Base-by-base conservation (phyloP, 2,888 invertebrate genomes). In the Phlogophora meticulosa region DNA sequence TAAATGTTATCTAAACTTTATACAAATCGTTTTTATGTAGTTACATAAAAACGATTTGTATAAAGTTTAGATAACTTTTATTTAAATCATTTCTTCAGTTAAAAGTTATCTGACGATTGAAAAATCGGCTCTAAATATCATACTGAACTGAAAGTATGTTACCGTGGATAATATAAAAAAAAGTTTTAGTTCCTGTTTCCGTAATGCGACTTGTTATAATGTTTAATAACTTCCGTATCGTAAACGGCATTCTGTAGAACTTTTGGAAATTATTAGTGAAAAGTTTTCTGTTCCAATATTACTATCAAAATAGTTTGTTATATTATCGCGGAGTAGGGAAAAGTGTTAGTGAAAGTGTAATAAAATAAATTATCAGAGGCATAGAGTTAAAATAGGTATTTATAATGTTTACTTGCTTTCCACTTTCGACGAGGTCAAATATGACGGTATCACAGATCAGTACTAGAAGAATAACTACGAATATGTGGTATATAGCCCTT, bases 401-500 rank as follows among this genome's bases (percentile, higher is more conserved):
- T 56, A 65, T 72, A 80, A 70, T 60, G 69, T 85, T 85, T 90
- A 93, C 97, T 97, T 96, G 98, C 98, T 96, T 96, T 91, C 97
- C 98, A 72, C 96, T 96, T 73, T 97, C 97, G 64, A 98, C 93
- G 83, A 97, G 96, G 87, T 98, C 98, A 84, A 97, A 96, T 13
- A 97, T 95, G 22, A 97, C 94, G 7, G 97, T 97, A 84, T 98
- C 97, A 63, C 98, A 92, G 57, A 98, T 96, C 74, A 98, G 94
- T 40, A 97, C 94, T 59, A 98, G 94, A 40, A 98, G 94, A 77
- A 97, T 97, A 20, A 97, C 97, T 52, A 97, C 96, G 91, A 98
- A 98, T 77, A 98, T 97, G 88, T 98, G 97, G 90, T 98, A 98
- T 78, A 99, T 97, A 4, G 98, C 97, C 83, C 96, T 96, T 83